Conservation (phyloP, 2,113 vertebrate genomes). For the Ibidorhyncha struthersii region DNA sequence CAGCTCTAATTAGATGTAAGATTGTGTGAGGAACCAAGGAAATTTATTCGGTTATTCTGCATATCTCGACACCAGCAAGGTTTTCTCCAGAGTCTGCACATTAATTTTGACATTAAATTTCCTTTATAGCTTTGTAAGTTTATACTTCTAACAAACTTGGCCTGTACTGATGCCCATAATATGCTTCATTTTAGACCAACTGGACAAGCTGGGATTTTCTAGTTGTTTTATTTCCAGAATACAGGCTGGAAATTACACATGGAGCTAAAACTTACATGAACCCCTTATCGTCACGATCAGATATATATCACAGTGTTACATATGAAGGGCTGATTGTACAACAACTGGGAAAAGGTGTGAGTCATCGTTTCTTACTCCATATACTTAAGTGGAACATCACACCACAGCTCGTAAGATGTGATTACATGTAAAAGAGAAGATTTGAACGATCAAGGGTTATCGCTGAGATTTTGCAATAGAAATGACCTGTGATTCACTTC, state of each 20-base stretch:
- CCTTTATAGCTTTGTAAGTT: neutral
- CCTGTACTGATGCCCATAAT: neutral
- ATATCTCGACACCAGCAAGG: slow-evolving; percentile 1
- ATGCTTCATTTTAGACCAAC: neutral
- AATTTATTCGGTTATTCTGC: neutral
- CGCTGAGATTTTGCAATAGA: neutral
- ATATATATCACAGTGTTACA: neutral
- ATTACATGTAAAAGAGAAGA: neutral
- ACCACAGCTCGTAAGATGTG: slow-evolving; percentile 33
- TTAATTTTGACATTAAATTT: slow-evolving; percentile 19
- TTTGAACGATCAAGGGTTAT: neutral
- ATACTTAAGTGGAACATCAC: neutral
- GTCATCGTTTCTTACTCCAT: slow-evolving; percentile 37
- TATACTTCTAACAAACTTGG: neutral
- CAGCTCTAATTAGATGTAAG: neutral
- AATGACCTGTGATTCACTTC: slow-evolving; percentile 42
- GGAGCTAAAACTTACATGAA: neutral
- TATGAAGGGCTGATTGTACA: neutral
- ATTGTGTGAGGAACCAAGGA: neutral
- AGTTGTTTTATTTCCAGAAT: neutral
- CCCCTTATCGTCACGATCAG: slow-evolving; percentile 40
- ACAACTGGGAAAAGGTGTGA: slow-evolving; percentile 6
- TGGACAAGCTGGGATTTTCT: neutral
- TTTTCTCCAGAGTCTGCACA: neutral
- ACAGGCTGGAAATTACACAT: neutral